Base-by-base conservation (phyloP, 2,888 invertebrate species). In the Augiades crinisus region DNA sequence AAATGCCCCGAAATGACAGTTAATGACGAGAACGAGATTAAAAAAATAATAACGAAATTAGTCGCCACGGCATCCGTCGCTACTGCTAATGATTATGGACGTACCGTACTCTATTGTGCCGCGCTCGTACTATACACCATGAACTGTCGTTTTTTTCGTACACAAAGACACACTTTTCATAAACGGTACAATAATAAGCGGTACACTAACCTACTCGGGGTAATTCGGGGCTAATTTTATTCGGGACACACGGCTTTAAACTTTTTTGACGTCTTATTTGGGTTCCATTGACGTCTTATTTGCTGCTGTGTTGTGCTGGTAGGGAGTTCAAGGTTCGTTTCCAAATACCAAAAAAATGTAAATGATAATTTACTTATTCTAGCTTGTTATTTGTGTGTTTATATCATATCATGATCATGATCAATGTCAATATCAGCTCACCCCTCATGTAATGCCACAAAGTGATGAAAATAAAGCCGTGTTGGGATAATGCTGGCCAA, bases 1-100 rank as follows among this genome's bases (percentile, higher is more conserved):
- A 79, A 83, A 79, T 74, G 71, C 67, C 66, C 75, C 72, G 63
- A 82, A 81, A 81, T 76, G 72, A 74, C 71, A 69, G 75, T 64
- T 81, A 82, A 85, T 82, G 77, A 80, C 71, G 70, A 64, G 63
- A 63, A 64, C 55, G 63, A 70, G 69, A 71, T 73, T 68, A 70
- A 72, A 74, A 63, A 70, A 60, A 62, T 72, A 74, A 75, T 75
- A 68, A 70, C 72, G 53, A 72, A 79, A 83, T 81, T 81, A 78
- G 72, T 72, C 66, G 69, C 58, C 56, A 47, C 57, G 55, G 38
- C 43, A 50, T 50, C 41, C 24, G 43, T 57, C 63, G 65, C 68
- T 65, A 67, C 67, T 67, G 64, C 71, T 75, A 78, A 74, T 72
- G 74, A 71, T 59, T 53, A 64, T 56, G 59, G 56, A 62, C 59